Evolutionary conservation across 2,888 invertebrate species (phyloP), one percentile per base, ranked within the genome.

Genomic region (Luperina testacea): DNA sequence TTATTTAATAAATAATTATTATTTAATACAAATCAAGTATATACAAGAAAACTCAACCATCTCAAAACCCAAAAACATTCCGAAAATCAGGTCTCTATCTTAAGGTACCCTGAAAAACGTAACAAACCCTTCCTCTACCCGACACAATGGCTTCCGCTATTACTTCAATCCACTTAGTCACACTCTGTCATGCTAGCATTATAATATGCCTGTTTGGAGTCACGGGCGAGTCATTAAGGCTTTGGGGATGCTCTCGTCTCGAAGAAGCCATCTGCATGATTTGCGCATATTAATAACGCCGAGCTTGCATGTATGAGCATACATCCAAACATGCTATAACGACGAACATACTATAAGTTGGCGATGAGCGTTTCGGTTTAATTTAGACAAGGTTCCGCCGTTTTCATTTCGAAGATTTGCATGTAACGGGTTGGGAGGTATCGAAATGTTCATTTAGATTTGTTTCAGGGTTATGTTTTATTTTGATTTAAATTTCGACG

Each of bases 281-380:
- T 93, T 93, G 93, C 90, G 92, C 93, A 94, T 94, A 95, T 95
- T 95, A 95, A 95, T 94, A 94, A 91, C 91, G 89, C 88, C 88
- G 88, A 90, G 90, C 85, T 88, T 89, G 91, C 90, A 90, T 80
- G 85, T 78, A 77, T 78, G 75, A 85, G 81, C 78, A 87, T 65
- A 81, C 65, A 73, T 15, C 65, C 57, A 65, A 65, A 88, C 84
- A 89, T 32, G 74, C 51, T 83, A 85, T 77, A 82, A 74, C 75
- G 82, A 86, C 70, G 83, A 86, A 80, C 86, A 80, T 87, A 85
- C 88, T 85, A 85, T 82, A 87, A 88, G 85, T 87, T 85, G 71
- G 75, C 76, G 83, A 88, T 87, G 85, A 88, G 76, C 78, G 79
- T 80, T 78, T 80, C 80, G 63, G 76, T 87, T 87, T 88, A 88